Evolutionary conservation across 2,888 invertebrate species (phyloP).

Genomic region (Melieria picta): DNA sequence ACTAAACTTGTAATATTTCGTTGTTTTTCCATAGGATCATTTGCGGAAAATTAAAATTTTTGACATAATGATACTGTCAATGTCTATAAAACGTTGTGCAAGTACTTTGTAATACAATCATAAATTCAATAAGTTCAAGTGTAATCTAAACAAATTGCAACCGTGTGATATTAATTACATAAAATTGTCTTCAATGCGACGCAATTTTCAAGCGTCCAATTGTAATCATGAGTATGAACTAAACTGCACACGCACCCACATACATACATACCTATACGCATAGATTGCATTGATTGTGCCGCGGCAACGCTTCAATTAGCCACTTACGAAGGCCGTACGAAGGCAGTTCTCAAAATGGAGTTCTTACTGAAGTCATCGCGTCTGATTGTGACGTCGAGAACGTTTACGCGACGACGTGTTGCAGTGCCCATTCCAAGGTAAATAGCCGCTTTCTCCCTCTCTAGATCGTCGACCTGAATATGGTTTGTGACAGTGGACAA

Average conservation of each 20-base stretch:
- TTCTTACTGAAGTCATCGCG: constrained; percentile 65
- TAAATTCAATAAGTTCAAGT: constrained; percentile 8
- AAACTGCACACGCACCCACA: not conserved
- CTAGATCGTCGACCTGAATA: too few species aligned
- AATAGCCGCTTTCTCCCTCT: constrained; percentile 32
- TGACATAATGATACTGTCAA: constrained; percentile 62
- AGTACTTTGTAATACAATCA: constrained; percentile 27
- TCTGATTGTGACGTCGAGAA: constrained; percentile 62
- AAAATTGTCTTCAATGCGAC: constrained; percentile 1
- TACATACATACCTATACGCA: not conserved
- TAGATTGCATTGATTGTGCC: not conserved
- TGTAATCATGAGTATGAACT: constrained; percentile 2
- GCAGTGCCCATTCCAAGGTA: constrained; percentile 66
- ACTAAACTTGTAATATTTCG: constrained; percentile 2
- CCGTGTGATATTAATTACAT: constrained; percentile 9
- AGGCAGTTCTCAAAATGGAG: constrained; percentile 56
- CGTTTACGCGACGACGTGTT: constrained; percentile 63
- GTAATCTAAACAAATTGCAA: not conserved
- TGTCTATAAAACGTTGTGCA: constrained; percentile 51
- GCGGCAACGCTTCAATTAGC: too few species aligned
- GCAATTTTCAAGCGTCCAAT: constrained; percentile 4
- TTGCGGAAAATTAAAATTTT: constrained; percentile 60
- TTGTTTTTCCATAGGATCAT: constrained; percentile 53
- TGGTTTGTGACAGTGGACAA: too few species aligned
- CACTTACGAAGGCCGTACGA: too few species aligned